Base-by-base conservation (phyloP, 2,797 vertebrate species). In the Craterocephalus amniculus region DNA sequence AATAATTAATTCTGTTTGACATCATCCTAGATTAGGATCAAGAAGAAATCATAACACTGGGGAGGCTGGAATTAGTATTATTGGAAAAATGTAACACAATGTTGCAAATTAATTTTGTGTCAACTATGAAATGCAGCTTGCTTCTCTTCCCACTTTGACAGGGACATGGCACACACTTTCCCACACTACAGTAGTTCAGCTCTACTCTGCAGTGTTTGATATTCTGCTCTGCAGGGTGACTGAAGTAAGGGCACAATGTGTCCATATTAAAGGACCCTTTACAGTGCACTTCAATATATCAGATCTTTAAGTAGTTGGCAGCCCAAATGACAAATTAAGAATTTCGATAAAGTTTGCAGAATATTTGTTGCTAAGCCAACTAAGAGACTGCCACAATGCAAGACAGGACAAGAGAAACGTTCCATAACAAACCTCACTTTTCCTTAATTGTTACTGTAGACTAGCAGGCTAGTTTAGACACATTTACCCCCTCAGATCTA, bases 261-360 rank as follows among this genome's bases (percentile, higher is more conserved):
- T 74, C 62, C 72, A 49, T 51, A 76, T 81, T 81, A 74, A 79
- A 78, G 62, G 62, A 72, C 38, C 22, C 78, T 71, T 51, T 59
- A 58, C 45, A 29, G 35, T 48, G 63, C 71, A 78, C 63, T 83
- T 68, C 52, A 69, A 83, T 78, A 70, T 65, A 77, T 70, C 45
- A 69, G 63, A 62, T 38, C 58, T 81, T 73, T 67, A 80, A 74
- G 58, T 22, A 43, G 55, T 57, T 24, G 69, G 70, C 71, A 71
- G 49, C 35, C 67, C 31, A 49, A 67, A 67, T 54, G 26, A 29
- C 31, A 49, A 67, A 67, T 54, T 31, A 29, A 32, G 35, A 69
- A 58, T 59, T n/a, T 29, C 59, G 34, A 72, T 36, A 10, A 67
- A 38, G 54, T 61, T 24, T 34, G 45, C 6, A 32, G 52, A 67